A percentile compares a stretch with the other conserved stretches of the same genome.
Conservation (phyloP, 2,888 invertebrate species). For the Lasioglossum leucozonium region DNA sequence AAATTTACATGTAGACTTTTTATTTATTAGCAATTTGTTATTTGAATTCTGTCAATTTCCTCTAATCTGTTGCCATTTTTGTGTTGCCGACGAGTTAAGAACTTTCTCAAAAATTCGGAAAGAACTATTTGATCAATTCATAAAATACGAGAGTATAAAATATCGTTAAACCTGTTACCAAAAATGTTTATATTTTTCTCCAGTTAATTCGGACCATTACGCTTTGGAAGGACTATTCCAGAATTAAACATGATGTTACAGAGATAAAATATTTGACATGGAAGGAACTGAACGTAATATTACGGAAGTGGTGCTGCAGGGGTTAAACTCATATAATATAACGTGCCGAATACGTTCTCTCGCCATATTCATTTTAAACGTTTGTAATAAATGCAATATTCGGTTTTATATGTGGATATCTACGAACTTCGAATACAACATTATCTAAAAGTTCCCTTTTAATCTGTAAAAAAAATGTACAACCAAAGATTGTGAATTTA, state of each 20-base stretch:
- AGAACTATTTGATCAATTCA: not conserved
- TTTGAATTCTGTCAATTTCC: no score
- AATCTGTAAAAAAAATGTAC: not conserved
- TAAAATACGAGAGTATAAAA: not conserved
- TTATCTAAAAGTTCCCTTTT: not conserved
- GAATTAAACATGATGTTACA: conserved; percentile 13
- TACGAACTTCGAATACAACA: not conserved
- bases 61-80: no score
- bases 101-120: not conserved
- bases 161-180: accelerated
- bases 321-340: not conserved
- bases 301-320: not conserved
- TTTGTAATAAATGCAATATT: not conserved
- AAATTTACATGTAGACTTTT: no score
- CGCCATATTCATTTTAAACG: not conserved
- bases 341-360: not conserved
- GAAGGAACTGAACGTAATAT: conserved; percentile 3
- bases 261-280: conserved; percentile 59
- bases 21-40: no score
- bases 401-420: not conserved
- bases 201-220: not conserved
- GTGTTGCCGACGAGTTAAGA: not conserved
- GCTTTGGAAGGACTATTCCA: not conserved
- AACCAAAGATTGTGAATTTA: not conserved
- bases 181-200: not conserved